A percentile compares a stretch with the other conserved stretches of the same genome.
Conservation (phyloP, 2,797 vertebrate genomes). For the Sebastes flavidus region DNA sequence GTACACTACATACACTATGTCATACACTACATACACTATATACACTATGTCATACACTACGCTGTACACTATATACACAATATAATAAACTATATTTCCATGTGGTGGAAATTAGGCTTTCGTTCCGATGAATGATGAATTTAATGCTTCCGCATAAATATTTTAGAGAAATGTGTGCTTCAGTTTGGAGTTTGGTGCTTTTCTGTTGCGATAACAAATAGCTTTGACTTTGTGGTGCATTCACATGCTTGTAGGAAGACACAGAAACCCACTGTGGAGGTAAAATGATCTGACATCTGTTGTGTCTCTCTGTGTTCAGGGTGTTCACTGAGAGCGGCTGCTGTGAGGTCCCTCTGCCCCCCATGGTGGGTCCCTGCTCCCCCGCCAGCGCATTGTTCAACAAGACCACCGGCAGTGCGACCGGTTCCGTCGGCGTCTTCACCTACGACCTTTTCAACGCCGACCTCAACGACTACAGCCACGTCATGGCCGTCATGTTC, state of each 20-base stretch:
- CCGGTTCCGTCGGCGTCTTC: conserved; percentile 65
- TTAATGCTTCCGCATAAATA: too few relatives aligned
- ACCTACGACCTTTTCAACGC: conserved; percentile 68
- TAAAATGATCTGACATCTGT: too few relatives aligned
- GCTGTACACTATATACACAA: too few relatives aligned
- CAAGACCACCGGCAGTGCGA: conserved; percentile 47
- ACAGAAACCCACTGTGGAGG: neutral
- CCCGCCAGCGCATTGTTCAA: conserved; percentile 48
- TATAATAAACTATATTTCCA: too few relatives aligned
- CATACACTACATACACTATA: too few relatives aligned
- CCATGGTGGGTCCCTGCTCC: conserved; percentile 56
- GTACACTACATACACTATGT: too few relatives aligned
- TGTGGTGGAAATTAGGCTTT: too few relatives aligned
- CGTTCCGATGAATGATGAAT: too few relatives aligned
- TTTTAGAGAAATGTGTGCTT: too few relatives aligned
- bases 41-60: too few relatives aligned
- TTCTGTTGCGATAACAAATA: neutral
- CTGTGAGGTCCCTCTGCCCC: conserved; percentile 63
- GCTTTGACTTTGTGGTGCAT: neutral
- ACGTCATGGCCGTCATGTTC: conserved; percentile 68
- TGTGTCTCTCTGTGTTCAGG: conserved; percentile 32
- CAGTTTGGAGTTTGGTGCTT: too few relatives aligned
- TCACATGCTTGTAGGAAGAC: neutral
- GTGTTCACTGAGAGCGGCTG: conserved; percentile 62
- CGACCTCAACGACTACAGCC: conserved; percentile 51